These are phyloP conservation scores for Muraenolepis orangiensis DNA, from an alignment of 2,797 vertebrate species.

Conservation along the genomic window DNA sequence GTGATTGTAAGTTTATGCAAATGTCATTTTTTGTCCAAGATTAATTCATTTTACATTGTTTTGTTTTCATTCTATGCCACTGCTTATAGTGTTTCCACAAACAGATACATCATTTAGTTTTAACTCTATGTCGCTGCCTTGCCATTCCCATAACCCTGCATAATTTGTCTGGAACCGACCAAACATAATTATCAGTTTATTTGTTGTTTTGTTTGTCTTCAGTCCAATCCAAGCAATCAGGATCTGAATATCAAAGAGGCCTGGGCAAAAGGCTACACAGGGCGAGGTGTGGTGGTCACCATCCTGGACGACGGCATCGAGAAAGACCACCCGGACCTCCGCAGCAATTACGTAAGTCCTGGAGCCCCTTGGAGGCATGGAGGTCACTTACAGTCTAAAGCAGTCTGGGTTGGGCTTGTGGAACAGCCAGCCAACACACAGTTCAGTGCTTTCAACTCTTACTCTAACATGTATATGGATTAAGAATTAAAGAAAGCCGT, in stretches of 20 bases:
- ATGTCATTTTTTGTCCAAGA: neutral
- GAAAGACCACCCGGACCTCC: conserved; percentile 93
- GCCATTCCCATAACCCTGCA: neutral
- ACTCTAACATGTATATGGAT: too few species aligned
- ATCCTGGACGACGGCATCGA: conserved; percentile 97
- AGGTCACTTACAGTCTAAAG: neutral
- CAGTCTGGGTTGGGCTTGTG: neutral
- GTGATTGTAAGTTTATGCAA: neutral
- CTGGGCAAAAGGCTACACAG: conserved; percentile 92
- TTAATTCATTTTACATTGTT: neutral
- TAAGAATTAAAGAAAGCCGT: too few species aligned
- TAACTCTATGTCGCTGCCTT: neutral
- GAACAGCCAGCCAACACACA: too few species aligned
- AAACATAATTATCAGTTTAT: conserved; percentile 24
- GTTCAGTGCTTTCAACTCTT: too few species aligned
- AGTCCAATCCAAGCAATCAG: conserved; percentile 82
- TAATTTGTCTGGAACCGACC: neutral
- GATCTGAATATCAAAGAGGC: conserved; percentile 91
- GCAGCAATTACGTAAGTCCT: conserved; percentile 82
- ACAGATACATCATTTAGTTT: neutral
- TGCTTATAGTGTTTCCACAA: too few species aligned
- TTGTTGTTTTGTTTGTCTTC: conserved; percentile 15
- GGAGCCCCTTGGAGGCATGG: neutral
- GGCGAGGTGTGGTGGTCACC: conserved; percentile 89
- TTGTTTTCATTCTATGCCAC: neutral